Conservation (phyloP, 2,113 vertebrate species). For the Geothlypis trichas region DNA sequence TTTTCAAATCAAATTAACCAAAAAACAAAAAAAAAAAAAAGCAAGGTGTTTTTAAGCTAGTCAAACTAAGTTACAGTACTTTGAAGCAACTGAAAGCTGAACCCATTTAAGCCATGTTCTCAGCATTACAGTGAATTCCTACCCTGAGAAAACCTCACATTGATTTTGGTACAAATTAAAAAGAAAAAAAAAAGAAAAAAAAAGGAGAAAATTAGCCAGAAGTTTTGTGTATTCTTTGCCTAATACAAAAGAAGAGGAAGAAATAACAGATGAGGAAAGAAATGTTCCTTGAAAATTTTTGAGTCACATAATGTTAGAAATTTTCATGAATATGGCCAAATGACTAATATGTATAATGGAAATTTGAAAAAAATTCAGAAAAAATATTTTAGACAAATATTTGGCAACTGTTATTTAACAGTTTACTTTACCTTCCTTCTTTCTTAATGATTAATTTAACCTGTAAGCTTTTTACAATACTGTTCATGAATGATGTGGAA, state of each 20-base stretch:
- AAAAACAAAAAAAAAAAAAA: not conserved
- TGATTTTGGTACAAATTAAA: not conserved
- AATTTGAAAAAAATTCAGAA: too few relatives aligned
- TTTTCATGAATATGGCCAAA: not conserved
- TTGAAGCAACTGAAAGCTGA: not conserved
- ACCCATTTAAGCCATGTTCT: not conserved
- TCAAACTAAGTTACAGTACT: not conserved
- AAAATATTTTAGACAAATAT: not conserved
- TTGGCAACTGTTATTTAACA: not conserved
- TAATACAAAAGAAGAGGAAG: not conserved
- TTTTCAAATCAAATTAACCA: not conserved
- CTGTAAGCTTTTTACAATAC: not conserved
- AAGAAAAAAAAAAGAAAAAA: not conserved
- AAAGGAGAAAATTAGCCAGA: not conserved
- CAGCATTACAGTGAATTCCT: not conserved
- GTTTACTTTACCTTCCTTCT: not conserved
- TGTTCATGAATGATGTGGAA: not conserved
- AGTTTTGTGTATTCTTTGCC: not conserved
- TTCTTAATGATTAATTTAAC: not conserved
- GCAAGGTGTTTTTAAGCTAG: not conserved
- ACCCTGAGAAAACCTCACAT: not conserved
- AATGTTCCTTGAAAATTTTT: not conserved
- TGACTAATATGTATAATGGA: not conserved
- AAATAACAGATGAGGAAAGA: not conserved
- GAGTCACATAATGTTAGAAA: not conserved